Evolutionary conservation across 2,888 invertebrate genomes (phyloP).

Genomic region (Monochamus alternatus): DNA sequence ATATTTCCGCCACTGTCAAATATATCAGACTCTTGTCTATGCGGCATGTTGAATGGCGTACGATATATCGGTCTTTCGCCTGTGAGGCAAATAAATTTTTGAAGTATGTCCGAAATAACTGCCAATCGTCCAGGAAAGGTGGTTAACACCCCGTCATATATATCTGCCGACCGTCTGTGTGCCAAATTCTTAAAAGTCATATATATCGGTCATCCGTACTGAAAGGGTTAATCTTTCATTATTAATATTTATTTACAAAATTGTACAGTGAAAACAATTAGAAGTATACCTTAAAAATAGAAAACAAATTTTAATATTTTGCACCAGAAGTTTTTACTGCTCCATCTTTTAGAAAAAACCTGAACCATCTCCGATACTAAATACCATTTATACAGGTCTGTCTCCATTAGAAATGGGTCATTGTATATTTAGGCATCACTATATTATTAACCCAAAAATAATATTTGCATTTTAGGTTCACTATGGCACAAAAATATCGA

Average conservation of each 20-base stretch:
- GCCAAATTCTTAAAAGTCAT: background rate
- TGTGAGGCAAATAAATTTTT: background rate
- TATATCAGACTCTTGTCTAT: background rate
- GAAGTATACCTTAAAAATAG: too few species aligned
- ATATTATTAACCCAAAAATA: too few species aligned
- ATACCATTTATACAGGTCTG: too few species aligned
- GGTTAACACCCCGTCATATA: background rate
- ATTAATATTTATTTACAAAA: too few species aligned
- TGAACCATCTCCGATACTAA: too few species aligned
- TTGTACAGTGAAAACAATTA: too few species aligned
- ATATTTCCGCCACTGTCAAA: background rate
- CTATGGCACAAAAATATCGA: constrained; percentile 26
- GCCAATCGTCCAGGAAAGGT: background rate
- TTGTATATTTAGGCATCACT: too few species aligned
- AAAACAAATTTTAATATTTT: too few species aligned
- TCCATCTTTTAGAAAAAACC: too few species aligned
- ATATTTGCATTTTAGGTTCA: constrained; percentile 38
- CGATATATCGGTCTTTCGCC: background rate
- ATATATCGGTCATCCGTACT: background rate
- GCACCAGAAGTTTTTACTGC: too few species aligned
- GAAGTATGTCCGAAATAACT: background rate
- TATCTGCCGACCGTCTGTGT: too few species aligned
- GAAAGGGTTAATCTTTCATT: background rate
- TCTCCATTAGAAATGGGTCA: too few species aligned
- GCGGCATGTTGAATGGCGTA: background rate